Conservation (phyloP, 1,140 invertebrate genomes). For the Panonychus citri region DNA sequence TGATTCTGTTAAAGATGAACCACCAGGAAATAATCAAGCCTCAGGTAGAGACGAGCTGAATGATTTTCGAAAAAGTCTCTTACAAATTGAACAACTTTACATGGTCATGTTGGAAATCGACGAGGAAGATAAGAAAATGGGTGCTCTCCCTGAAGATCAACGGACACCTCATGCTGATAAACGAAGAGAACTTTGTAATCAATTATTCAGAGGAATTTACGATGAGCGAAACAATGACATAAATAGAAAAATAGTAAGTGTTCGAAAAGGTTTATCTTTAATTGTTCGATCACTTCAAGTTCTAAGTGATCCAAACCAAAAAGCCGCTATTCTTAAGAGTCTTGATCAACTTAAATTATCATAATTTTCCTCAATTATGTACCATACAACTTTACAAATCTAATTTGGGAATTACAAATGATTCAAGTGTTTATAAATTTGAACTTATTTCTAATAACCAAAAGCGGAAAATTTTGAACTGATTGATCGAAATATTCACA, state of each 20-base stretch:
- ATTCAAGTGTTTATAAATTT: too few species aligned
- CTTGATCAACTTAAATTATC: too few species aligned
- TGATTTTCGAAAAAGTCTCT: constrained; percentile 8
- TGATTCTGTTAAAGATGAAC: constrained; percentile 3
- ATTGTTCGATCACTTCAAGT: constrained; percentile 7
- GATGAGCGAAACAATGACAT: constrained; percentile 1
- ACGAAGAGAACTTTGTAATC: constrained; percentile 8
- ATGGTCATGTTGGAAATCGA: constrained; percentile 16
- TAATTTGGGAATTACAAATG: too few species aligned
- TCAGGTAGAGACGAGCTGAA: constrained; percentile 20
- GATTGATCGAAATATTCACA: too few species aligned
- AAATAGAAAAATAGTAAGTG: constrained; percentile 6
- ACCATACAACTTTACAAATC: too few species aligned
- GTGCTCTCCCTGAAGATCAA: constrained; percentile 12
- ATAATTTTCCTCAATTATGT: too few species aligned
- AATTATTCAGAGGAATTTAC: constrained; percentile 12
- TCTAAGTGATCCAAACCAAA: not conserved
- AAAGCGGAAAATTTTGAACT: too few species aligned
- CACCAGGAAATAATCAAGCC: not conserved
- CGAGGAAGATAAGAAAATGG: constrained; percentile 26
- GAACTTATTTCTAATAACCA: too few species aligned
- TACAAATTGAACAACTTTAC: constrained; percentile 16
- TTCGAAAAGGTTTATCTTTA: constrained; percentile 11
- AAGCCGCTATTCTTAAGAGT: not conserved
- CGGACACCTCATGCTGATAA: constrained; percentile 7